phyloP scores from a whole-genome alignment of 1,140 invertebrate genomes.

The Apis mellifera region Amel_HAv3.1 CM009944.2:4477501-4478000 shows the following conservation, averaged over 20 bases:
- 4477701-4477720: neutral
- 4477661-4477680: neutral
- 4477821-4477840: slow-evolving; percentile 32
- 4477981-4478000: neutral
- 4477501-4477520: no score
- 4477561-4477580: no score
- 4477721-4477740: slow-evolving; percentile 4
- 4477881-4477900: slow-evolving; percentile 44
- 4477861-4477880: slow-evolving; percentile 30
- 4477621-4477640: no score
- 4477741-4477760: neutral
- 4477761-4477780: slow-evolving; percentile 45
- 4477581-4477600: no score
- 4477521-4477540: no score
- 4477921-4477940: neutral
- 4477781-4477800: neutral
- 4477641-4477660: neutral
- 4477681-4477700: neutral
- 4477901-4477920: neutral
- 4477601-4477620: no score
- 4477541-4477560: no score
- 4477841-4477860: slow-evolving; percentile 40
- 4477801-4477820: slow-evolving; percentile 28
- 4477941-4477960: no score
- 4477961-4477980: neutral